These are phyloP conservation scores for Chromoteleia sp. DNA, from an alignment of 2,888 invertebrate species.

Conservation along the genomic window DNA sequence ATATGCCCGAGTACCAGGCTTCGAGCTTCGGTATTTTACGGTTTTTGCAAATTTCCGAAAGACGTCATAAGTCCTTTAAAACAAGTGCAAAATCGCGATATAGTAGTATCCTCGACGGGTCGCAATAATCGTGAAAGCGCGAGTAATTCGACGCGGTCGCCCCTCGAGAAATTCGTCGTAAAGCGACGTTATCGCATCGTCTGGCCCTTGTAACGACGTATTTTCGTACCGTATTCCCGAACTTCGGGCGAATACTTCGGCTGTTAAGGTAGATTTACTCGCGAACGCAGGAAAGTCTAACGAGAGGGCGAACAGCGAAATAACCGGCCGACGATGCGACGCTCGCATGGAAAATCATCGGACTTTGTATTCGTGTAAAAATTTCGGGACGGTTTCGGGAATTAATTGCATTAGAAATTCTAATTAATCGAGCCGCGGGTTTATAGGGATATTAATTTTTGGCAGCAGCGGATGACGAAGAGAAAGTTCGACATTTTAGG, in stretches of 20 bases:
- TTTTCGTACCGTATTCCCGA: slow-evolving; percentile 53
- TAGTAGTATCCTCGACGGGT: slow-evolving; percentile 20
- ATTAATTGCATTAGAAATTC: slow-evolving; percentile 61
- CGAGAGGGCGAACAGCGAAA: slow-evolving; percentile 50
- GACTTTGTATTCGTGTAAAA: slow-evolving; percentile 33
- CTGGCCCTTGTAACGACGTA: slow-evolving; percentile 58
- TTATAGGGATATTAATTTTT: slow-evolving; percentile 16
- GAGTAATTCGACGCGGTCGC: slow-evolving; percentile 47
- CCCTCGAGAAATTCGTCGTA: slow-evolving; percentile 65
- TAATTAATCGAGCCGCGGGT: slow-evolving; percentile 31
- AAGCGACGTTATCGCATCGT: slow-evolving; percentile 68
- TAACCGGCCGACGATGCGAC: slow-evolving; percentile 20
- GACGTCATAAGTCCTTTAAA: background rate
- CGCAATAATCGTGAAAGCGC: slow-evolving; percentile 55
- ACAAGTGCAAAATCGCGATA: slow-evolving; percentile 35
- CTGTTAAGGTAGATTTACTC: slow-evolving; percentile 61
- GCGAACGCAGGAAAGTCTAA: slow-evolving; percentile 31
- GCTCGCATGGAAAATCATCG: slow-evolving; percentile 27
- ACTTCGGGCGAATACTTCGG: slow-evolving; percentile 51
- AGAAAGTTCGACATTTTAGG: slow-evolving; percentile 10
- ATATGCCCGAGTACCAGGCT: too few relatives aligned
- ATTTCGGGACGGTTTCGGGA: background rate
- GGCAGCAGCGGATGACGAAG: background rate
- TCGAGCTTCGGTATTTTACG: background rate
- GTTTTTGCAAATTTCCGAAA: background rate